phyloP scores from a whole-genome alignment of 2,797 vertebrate genomes.

The Hephaestus fuliginosus region DNA sequence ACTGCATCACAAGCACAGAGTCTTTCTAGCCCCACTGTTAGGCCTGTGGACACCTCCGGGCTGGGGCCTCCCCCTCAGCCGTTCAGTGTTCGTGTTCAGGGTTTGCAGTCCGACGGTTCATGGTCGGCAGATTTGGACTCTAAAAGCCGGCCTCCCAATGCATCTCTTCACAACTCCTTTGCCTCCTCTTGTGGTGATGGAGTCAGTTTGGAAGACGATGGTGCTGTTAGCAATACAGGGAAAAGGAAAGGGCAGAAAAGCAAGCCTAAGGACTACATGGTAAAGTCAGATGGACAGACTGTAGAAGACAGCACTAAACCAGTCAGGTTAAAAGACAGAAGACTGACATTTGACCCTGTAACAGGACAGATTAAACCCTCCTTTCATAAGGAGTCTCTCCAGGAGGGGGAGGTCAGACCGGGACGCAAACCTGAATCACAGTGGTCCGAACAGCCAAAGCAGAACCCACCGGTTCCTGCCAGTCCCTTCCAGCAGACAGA shows the following conservation, averaged over 20 bases:
- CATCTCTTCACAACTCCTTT: constrained; percentile 72
- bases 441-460: constrained; percentile 85
- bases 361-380: constrained; percentile 92
- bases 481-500: constrained; percentile 94
- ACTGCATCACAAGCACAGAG: constrained; percentile 83
- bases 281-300: constrained; percentile 86
- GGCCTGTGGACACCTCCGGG: constrained; percentile 76
- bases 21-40: constrained; percentile 79
- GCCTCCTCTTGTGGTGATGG: constrained; percentile 72
- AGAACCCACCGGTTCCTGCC: constrained; percentile 83
- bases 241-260: constrained; percentile 90
- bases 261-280: constrained; percentile 84
- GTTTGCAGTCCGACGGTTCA: constrained; percentile 77
- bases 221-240: constrained; percentile 83
- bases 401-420: constrained; percentile 78
- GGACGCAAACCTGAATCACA: constrained; percentile 77
- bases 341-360: constrained; percentile 92
- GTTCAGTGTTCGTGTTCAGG: constrained; percentile 80
- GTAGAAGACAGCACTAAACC: constrained; percentile 87
- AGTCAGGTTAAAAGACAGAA: constrained; percentile 92
- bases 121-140: constrained; percentile 78
- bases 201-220: constrained; percentile 83
- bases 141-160: constrained; percentile 70
- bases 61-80: constrained; percentile 82
- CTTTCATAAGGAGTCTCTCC: constrained; percentile 87